Conservation (phyloP, 2,113 vertebrate species). For the Mellivora capensis region DNA sequence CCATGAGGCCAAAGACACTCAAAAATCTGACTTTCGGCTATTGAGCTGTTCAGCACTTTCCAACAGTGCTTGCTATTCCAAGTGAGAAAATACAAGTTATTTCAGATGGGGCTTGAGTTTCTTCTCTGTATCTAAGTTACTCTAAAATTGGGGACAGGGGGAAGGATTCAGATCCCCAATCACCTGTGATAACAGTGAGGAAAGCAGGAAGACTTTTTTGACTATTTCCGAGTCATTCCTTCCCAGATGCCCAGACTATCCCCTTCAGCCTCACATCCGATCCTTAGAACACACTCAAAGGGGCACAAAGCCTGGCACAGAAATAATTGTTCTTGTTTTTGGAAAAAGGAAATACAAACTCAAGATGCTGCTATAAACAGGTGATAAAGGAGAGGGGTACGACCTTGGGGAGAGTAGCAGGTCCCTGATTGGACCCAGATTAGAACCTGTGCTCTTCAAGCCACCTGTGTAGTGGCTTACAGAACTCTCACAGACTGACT, state of each 20-base stretch:
- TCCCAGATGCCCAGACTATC: neutral
- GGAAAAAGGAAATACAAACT: neutral
- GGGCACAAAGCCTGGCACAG: neutral
- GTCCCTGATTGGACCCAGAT: neutral
- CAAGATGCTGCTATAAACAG: neutral
- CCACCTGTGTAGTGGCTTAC: neutral
- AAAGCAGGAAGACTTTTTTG: neutral
- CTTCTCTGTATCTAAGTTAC: neutral
- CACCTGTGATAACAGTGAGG: neutral
- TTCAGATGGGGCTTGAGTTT: neutral
- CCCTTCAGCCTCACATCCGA: neutral
- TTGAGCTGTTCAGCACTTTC: neutral
- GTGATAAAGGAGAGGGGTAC: neutral
- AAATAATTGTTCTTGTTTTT: neutral
- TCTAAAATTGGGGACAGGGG: neutral
- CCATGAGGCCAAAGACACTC: neutral
- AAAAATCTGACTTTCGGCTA: neutral
- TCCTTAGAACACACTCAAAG: neutral
- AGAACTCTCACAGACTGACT: neutral
- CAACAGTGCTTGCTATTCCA: neutral
- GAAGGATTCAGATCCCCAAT: no score
- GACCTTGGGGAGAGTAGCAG: neutral
- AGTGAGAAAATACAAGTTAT: neutral
- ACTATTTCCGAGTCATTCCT: neutral
- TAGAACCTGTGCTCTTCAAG: neutral